Conservation (phyloP, 2,113 vertebrate species). For the Hymenochirus boettgeri region DNA sequence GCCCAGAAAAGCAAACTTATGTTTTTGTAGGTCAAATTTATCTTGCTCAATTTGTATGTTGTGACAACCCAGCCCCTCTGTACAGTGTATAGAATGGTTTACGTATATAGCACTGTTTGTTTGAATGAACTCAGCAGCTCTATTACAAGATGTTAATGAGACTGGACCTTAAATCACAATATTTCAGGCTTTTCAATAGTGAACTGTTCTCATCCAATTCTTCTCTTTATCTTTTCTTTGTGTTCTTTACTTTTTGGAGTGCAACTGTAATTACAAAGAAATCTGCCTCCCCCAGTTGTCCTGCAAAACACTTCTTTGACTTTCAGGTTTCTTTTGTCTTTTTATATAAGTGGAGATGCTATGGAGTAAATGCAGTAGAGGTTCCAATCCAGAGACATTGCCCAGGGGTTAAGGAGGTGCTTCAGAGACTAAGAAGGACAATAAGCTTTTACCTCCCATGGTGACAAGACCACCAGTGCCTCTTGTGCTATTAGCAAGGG, state of each 20-base stretch:
- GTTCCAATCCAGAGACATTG: neutral
- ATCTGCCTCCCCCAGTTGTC: neutral
- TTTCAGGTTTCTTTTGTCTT: neutral
- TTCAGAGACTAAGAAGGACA: conserved; percentile 9
- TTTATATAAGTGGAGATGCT: conserved; percentile 1
- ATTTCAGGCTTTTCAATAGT: neutral
- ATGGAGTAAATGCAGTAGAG: neutral
- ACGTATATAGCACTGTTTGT: too few species aligned
- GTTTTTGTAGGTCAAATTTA: too few species aligned
- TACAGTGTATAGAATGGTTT: too few species aligned
- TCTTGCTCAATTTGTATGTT: too few species aligned
- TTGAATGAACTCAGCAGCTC: neutral
- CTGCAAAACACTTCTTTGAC: neutral
- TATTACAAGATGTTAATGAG: neutral
- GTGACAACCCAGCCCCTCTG: too few species aligned
- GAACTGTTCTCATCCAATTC: too few species aligned
- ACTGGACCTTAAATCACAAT: neutral
- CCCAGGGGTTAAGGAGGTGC: neutral
- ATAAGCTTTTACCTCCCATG: conserved; percentile 6
- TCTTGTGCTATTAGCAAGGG: neutral
- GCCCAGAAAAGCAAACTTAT: too few species aligned
- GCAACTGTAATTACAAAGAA: neutral
- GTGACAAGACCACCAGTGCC: conserved; percentile 4
- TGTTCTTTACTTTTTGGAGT: neutral
- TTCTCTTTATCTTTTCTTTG: neutral